These are phyloP conservation scores for Hipparchia semele DNA, from an alignment of 2,888 invertebrate species.

Conservation along the genomic window DNA sequence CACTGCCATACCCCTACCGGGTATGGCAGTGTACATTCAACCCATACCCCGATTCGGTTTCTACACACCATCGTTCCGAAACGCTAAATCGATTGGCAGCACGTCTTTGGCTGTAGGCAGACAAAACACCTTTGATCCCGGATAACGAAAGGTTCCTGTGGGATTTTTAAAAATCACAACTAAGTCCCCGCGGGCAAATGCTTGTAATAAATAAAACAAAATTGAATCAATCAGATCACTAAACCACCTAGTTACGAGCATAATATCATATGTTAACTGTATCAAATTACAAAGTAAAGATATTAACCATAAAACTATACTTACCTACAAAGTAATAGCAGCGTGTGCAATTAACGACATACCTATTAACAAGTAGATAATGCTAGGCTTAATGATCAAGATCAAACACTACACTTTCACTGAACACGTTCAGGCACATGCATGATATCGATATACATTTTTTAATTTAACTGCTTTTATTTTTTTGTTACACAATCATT, in stretches of 20 bases:
- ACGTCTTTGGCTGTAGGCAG: too few species aligned
- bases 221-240: too few species aligned
- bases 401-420: slow-evolving; percentile 35
- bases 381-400: slow-evolving; percentile 8
- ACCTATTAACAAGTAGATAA: slow-evolving; percentile 2
- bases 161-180: too few species aligned
- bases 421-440: slow-evolving; percentile 26
- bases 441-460: slow-evolving; percentile 37
- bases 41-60: too few species aligned
- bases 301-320: neutral
- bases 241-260: neutral
- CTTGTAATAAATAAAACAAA: too few species aligned
- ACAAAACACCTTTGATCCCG: too few species aligned
- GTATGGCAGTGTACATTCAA: too few species aligned
- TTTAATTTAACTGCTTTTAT: slow-evolving; percentile 34
- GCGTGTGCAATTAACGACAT: neutral
- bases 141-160: too few species aligned
- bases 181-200: too few species aligned
- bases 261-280: neutral
- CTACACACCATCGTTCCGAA: too few species aligned
- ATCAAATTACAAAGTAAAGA: neutral
- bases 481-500: slow-evolving; percentile 32
- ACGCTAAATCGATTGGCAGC: too few species aligned
- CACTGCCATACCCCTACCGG: too few species aligned
- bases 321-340: neutral